Conservation (phyloP, 2,888 invertebrate species). For the Lycophotia porphyrea region DNA sequence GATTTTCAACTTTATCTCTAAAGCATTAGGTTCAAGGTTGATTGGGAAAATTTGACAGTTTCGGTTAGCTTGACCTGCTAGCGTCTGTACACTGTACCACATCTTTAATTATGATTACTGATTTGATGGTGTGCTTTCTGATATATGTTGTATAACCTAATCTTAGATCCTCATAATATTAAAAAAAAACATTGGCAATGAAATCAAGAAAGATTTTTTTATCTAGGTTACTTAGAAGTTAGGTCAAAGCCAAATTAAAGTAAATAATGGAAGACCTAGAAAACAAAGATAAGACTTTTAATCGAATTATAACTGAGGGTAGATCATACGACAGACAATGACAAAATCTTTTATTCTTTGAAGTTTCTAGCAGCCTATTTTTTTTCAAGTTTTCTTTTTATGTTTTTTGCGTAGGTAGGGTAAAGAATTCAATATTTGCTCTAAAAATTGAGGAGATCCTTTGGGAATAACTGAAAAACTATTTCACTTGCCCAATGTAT, state of each 20-base stretch:
- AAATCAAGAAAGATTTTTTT: neutral
- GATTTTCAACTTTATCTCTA: too few species aligned
- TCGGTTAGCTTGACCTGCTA: too few species aligned
- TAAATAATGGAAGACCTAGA: neutral
- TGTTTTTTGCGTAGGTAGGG: neutral
- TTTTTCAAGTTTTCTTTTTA: conserved; percentile 1
- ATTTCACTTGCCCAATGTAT: conserved; percentile 31
- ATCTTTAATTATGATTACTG: too few species aligned
- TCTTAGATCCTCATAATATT: neutral
- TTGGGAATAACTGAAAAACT: conserved; percentile 31
- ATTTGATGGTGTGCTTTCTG: too few species aligned
- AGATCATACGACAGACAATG: neutral
- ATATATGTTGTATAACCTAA: too few species aligned
- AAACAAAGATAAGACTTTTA: conserved; percentile 6
- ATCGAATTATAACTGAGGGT: conserved; percentile 10
- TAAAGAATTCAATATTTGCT: conserved; percentile 40
- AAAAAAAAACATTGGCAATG: neutral
- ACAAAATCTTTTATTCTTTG: neutral
- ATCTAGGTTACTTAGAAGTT: neutral
- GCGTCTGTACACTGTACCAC: too few species aligned
- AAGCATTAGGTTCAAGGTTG: too few species aligned
- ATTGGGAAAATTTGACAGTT: too few species aligned
- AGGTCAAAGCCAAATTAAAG: neutral
- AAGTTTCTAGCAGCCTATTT: neutral
- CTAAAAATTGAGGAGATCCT: conserved; percentile 36